phyloP scores from a whole-genome alignment of 2,797 vertebrate genomes.

The Dryobates pubescens region DNA sequence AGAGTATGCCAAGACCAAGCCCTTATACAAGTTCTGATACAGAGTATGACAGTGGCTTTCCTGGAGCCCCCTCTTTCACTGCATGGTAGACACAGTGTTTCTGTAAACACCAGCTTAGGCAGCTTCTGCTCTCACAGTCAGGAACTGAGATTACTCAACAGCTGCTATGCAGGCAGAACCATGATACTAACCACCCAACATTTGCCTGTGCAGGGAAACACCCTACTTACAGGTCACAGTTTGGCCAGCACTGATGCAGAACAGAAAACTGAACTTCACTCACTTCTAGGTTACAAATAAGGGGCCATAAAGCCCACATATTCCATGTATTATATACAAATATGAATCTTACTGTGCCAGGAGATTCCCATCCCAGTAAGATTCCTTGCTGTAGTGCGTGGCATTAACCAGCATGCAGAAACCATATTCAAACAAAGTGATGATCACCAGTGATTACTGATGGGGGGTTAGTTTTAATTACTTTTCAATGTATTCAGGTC shows the following conservation, averaged over 20 bases:
- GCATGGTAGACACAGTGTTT: background rate
- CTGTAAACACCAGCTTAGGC: background rate
- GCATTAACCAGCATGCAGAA: background rate
- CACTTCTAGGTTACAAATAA: background rate
- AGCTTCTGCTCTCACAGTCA: background rate
- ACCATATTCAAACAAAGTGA: background rate
- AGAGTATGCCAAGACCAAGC: background rate
- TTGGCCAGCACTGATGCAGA: background rate
- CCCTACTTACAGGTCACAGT: background rate
- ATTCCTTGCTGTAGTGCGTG: background rate
- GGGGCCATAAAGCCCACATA: background rate
- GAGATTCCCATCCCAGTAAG: background rate
- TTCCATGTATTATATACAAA: background rate
- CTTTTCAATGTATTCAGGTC: background rate
- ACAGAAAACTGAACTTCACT: background rate
- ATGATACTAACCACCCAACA: fast-evolving
- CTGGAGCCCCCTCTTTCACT: background rate
- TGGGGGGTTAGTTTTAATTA: background rate
- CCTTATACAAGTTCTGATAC: background rate
- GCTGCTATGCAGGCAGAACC: background rate
- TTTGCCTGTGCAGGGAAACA: background rate
- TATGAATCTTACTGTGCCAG: background rate
- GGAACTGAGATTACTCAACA: background rate
- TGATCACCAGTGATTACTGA: background rate
- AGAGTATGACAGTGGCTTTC: background rate